These are phyloP conservation scores for Oreochromis mossambicus DNA, from an alignment of 2,797 vertebrate genomes.

Conservation along the genomic window DNA sequence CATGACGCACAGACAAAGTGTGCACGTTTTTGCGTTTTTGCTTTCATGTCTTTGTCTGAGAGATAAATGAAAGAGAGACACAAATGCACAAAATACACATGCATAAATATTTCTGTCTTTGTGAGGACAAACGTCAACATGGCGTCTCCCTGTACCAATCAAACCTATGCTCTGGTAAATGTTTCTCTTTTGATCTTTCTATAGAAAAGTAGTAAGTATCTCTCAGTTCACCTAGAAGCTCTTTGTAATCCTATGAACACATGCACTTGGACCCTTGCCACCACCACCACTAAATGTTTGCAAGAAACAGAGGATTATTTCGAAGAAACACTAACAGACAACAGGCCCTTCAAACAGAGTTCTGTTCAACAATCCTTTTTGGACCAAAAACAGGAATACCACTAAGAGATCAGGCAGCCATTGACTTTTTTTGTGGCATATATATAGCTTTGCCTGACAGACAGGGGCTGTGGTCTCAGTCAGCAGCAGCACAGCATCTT, in stretches of 20 bases:
- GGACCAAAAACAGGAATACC: not conserved
- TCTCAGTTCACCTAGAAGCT: not conserved
- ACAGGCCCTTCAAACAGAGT: not conserved
- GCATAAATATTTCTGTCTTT: not conserved
- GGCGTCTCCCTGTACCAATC: not conserved
- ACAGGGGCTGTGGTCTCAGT: not conserved
- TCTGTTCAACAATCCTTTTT: not conserved
- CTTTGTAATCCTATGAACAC: not conserved
- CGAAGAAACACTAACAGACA: not conserved
- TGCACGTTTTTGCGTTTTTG: not conserved
- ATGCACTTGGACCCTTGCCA: not conserved
- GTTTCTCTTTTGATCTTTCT: not conserved
- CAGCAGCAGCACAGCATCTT: not conserved
- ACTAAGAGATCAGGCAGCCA: not conserved
- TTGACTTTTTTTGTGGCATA: not conserved
- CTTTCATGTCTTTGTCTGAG: not conserved
- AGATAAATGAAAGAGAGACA: not conserved
- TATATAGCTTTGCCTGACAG: not conserved
- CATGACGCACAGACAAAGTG: not conserved
- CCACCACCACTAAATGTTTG: not conserved
- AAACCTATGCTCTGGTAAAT: not conserved
- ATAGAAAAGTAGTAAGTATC: not conserved
- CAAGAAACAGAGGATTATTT: not conserved
- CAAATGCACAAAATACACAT: not conserved
- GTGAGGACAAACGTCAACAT: not conserved